phyloP scores from a whole-genome alignment of 2,888 invertebrate genomes.

The Hermodice carunculata region DNA sequence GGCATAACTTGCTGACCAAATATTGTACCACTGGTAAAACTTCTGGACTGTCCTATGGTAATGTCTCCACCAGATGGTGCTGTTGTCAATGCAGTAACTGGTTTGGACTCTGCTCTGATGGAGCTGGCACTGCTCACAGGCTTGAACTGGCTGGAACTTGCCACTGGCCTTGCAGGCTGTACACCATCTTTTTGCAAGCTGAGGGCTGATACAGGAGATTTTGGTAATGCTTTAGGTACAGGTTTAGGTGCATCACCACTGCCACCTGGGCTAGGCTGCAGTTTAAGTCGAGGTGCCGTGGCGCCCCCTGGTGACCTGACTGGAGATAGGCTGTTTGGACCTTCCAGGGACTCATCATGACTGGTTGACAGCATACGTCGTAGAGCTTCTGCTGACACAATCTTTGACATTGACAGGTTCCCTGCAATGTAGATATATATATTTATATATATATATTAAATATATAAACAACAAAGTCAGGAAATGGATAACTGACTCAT shows the following conservation, averaged over 20 bases:
- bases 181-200: not conserved
- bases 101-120: not conserved
- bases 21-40: not conserved
- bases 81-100: not conserved
- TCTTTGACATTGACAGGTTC: slow-evolving; percentile 33
- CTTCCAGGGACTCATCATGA: not conserved
- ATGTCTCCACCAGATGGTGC: not conserved
- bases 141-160: not conserved
- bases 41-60: not conserved
- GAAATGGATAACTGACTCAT: no score
- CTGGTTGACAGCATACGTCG: not conserved
- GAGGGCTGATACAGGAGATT: not conserved
- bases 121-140: not conserved
- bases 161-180: not conserved
- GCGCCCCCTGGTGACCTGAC: not conserved
- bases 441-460: not conserved
- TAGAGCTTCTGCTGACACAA: slow-evolving; percentile 16
- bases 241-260: no score
- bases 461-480: no score
- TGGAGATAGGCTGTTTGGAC: not conserved
- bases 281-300: no score
- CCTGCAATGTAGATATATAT: slow-evolving; percentile 4
- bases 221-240: not conserved
- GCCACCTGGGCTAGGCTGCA: no score
- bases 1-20: not conserved